Conservation (phyloP, 2,113 vertebrate species). For the Gymnobelideus leadbeateri region DNA sequence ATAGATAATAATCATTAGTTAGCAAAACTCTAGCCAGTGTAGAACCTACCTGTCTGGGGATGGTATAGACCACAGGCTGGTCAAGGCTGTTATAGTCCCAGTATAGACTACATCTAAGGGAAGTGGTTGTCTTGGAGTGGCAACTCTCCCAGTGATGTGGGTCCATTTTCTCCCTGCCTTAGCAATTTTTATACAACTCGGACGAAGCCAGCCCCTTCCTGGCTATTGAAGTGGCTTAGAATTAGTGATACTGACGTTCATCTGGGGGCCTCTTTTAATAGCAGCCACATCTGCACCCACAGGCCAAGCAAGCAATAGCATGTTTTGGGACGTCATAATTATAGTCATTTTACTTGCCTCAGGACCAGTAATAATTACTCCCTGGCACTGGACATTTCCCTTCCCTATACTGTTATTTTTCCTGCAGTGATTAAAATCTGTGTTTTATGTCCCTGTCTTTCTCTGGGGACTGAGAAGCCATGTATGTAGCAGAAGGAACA, state of each 20-base stretch:
- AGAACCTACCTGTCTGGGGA: too few species aligned
- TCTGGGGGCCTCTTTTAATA: neutral
- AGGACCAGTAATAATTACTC: neutral
- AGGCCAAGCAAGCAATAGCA: neutral
- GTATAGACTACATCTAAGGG: neutral
- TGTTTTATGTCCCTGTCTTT: neutral
- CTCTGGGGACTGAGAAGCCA: neutral
- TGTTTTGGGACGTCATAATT: neutral
- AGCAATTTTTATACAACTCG: neutral
- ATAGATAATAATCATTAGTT: neutral
- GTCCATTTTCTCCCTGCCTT: neutral
- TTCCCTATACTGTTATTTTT: neutral
- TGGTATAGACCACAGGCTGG: neutral
- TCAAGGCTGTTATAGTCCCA: neutral
- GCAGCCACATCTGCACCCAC: neutral
- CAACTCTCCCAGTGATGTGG: neutral
- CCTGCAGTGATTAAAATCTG: neutral
- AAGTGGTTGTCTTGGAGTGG: neutral
- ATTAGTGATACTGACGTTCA: neutral
- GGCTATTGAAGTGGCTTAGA: neutral
- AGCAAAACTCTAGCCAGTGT: accelerated
- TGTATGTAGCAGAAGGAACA: neutral
- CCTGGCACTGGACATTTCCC: neutral
- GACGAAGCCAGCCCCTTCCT: neutral
- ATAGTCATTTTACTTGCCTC: neutral